A percentile compares a stretch with the other conserved stretches of the same genome.
Evolutionary conservation across 2,113 vertebrate species (phyloP).

Genomic region (Microtus richardsoni): DNA sequence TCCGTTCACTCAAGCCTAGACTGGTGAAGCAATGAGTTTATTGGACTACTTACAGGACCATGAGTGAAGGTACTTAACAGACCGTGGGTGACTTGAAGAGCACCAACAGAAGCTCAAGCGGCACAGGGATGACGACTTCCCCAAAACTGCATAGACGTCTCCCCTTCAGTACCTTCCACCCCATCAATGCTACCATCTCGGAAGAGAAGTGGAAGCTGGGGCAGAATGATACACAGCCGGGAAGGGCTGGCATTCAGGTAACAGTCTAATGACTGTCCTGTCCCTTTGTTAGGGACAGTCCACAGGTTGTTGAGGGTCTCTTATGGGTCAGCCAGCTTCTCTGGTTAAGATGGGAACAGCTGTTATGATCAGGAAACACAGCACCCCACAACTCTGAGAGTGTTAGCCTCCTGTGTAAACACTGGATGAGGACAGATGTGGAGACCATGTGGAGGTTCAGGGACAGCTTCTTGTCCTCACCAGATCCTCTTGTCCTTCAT

Average conservation of each 20-base stretch:
- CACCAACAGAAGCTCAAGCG: too few relatives aligned
- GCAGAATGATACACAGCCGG: too few relatives aligned
- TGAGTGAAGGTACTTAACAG: not conserved
- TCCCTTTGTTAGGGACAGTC: not conserved
- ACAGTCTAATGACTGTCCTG: not conserved
- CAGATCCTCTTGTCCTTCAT: accelerated
- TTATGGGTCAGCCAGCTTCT: not conserved
- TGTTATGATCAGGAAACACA: not conserved
- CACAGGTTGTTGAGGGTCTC: not conserved
- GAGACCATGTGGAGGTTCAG: too few relatives aligned
- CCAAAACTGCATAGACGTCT: not conserved
- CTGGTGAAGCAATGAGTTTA: not conserved
- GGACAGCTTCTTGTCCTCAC: not conserved
- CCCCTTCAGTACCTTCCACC: not conserved
- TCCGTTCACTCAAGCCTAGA: not conserved
- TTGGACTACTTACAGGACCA: not conserved
- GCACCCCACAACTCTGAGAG: not conserved
- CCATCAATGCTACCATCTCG: not conserved
- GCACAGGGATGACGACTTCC: not conserved
- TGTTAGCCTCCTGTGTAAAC: not conserved
- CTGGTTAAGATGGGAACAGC: not conserved
- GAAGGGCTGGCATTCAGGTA: not conserved
- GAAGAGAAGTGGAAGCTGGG: not conserved
- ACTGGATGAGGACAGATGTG: too few relatives aligned
- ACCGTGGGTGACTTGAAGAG: too few relatives aligned